These are phyloP conservation scores for Spongilla lacustris DNA, from an alignment of 37 sponge, comb jelly and placozoan species.

Conservation along the genomic window DNA sequence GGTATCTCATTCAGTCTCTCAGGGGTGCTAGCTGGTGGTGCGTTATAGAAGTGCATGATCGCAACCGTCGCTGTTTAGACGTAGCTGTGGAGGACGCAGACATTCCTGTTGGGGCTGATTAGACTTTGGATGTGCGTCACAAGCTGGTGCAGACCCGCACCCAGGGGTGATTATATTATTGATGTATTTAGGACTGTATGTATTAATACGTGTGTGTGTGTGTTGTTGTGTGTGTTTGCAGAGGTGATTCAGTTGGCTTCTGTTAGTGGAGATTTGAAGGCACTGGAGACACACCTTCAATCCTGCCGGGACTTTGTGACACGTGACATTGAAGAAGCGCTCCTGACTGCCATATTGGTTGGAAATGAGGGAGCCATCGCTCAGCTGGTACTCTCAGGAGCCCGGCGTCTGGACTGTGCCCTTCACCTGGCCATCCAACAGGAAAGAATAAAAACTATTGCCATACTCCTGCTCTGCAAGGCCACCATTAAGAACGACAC, in stretches of 20 bases:
- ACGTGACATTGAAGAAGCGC: conserved; percentile 69
- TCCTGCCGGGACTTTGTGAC: conserved; percentile 11
- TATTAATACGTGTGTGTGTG: no score
- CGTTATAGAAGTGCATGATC: conserved; percentile 93
- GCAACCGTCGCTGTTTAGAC: no score
- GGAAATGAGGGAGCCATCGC: conserved; percentile 52
- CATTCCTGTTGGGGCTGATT: no score
- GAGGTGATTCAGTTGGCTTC: neutral
- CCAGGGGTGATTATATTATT: no score
- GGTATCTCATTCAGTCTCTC: conserved; percentile 66
- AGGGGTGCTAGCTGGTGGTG: conserved; percentile 82
- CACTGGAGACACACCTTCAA: neutral
- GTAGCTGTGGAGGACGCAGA: no score
- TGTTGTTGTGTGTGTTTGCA: neutral
- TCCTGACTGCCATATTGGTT: conserved; percentile 60
- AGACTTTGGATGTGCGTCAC: no score
- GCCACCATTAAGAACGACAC: conserved; percentile 55
- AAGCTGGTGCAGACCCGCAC: no score
- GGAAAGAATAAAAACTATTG: conserved; percentile 69
- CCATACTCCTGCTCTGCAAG: conserved; percentile 78
- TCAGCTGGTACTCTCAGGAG: conserved; percentile 56
- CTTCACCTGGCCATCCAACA: conserved; percentile 77
- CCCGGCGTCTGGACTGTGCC: conserved; percentile 65
- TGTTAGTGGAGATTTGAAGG: neutral
- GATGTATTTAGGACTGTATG: no score